Percentiles rank a stretch among this genome's conserved stretches.
These are phyloP conservation scores for Sebastes reedi DNA, from an alignment of 2,797 vertebrate genomes.

Conservation along the genomic window DNA sequence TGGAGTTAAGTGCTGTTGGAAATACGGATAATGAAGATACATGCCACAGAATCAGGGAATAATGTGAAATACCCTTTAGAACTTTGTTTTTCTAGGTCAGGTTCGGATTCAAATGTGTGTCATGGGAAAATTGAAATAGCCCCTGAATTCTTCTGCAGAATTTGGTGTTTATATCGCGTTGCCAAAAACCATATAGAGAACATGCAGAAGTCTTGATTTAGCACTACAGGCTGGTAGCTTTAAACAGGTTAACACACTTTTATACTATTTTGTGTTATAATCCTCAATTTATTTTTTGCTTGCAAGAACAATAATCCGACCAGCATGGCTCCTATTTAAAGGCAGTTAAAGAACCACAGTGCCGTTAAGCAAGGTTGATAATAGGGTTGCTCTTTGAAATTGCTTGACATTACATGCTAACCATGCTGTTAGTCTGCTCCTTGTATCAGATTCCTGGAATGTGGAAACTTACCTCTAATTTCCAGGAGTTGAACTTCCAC, in stretches of 20 bases:
- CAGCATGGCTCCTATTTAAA: constrained; percentile 24
- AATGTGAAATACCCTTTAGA: constrained; percentile 56
- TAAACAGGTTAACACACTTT: constrained; percentile 17
- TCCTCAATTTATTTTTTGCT: constrained; percentile 10
- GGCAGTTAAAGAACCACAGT: constrained; percentile 25
- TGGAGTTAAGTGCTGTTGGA: constrained; percentile 51
- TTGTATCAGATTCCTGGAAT: constrained; percentile 44
- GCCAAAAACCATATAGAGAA: constrained; percentile 36
- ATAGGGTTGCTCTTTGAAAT: constrained; percentile 53
- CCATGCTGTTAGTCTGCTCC: constrained; percentile 42
- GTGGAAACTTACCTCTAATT: constrained; percentile 51
- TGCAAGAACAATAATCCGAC: constrained; percentile 20
- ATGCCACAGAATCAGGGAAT: constrained; percentile 57
- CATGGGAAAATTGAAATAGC: constrained; percentile 52
- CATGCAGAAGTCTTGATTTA: constrained; percentile 17
- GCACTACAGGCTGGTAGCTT: not conserved
- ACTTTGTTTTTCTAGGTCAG: constrained; percentile 52
- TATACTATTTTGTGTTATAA: constrained; percentile 13
- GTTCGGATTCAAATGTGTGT: constrained; percentile 51
- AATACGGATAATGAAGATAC: constrained; percentile 69
- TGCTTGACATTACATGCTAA: constrained; percentile 40
- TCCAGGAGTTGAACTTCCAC: constrained; percentile 52
- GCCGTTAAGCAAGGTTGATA: constrained; percentile 43
- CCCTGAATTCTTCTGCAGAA: constrained; percentile 38
- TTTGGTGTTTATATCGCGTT: constrained; percentile 42